Conservation (phyloP, 2,797 vertebrate genomes). For the Morus bassanus region DNA sequence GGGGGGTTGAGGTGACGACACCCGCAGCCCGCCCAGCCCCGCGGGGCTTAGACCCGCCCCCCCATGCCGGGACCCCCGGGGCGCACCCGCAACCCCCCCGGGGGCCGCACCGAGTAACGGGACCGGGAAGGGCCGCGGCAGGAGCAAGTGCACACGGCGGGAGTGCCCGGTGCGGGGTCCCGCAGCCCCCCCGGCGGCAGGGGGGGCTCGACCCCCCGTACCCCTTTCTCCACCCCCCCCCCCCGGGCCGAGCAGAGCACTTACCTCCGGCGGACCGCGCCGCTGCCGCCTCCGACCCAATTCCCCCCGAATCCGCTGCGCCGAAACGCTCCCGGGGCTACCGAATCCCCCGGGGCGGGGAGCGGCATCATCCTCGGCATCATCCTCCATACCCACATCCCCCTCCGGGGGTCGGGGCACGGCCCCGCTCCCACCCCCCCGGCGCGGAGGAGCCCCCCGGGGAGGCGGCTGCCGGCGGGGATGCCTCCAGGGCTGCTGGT, state of each 20-base stretch:
- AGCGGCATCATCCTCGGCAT: background rate
- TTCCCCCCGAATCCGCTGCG: background rate
- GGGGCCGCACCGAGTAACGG: background rate
- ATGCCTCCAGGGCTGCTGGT: too few relatives aligned
- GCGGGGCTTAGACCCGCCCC: too few relatives aligned
- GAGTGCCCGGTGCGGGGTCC: too few relatives aligned
- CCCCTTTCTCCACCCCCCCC: too few relatives aligned
- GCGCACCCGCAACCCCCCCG: too few relatives aligned
- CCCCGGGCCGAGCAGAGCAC: background rate
- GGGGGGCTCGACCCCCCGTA: background rate
- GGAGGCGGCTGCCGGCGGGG: too few relatives aligned
- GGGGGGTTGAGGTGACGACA: too few relatives aligned
- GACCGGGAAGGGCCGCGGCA: background rate
- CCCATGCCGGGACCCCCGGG: background rate
- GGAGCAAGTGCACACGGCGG: background rate
- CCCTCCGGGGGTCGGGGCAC: background rate
- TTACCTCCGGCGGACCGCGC: background rate
- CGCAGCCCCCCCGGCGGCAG: too few relatives aligned
- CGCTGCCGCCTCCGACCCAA: background rate
- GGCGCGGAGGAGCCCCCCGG: too few relatives aligned
- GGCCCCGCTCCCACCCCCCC: background rate
- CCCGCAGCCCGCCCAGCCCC: background rate
- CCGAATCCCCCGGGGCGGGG: background rate
- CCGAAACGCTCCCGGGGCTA: background rate
- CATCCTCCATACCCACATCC: background rate